Conservation (phyloP, 2,113 vertebrate genomes). For the Brachyhypopomus gauderio region DNA sequence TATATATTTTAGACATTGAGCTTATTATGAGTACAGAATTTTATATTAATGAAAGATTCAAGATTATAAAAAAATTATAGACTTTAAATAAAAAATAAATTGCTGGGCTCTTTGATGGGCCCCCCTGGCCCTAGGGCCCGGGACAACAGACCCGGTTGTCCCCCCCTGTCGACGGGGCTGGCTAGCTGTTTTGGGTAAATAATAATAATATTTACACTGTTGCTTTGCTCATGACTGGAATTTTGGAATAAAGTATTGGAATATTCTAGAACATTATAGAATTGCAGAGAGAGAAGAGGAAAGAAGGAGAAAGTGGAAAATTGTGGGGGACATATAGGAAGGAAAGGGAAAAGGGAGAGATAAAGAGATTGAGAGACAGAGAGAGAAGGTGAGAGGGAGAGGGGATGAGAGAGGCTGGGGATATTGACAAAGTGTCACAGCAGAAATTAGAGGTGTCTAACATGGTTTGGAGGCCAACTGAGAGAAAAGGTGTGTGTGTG, state of each 20-base stretch:
- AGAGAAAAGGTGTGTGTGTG: slow-evolving; percentile 1
- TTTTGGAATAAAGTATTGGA: background rate
- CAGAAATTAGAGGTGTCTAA: slow-evolving; percentile 50
- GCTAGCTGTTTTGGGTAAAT: too few species aligned
- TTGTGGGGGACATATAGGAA: background rate
- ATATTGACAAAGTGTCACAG: slow-evolving; percentile 52
- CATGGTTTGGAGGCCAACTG: slow-evolving; percentile 28
- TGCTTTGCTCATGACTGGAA: too few species aligned
- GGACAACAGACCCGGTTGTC: too few species aligned
- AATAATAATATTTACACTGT: too few species aligned
- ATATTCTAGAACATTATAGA: background rate
- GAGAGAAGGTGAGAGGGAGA: slow-evolving; percentile 4
- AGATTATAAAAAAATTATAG: too few species aligned
- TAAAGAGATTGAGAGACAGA: slow-evolving; percentile 7
- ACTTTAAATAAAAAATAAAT: too few species aligned
- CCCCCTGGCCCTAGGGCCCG: too few species aligned
- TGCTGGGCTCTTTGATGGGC: too few species aligned
- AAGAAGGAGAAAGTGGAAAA: background rate
- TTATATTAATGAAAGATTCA: too few species aligned
- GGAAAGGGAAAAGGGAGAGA: background rate
- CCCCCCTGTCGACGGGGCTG: too few species aligned
- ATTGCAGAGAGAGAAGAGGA: background rate
- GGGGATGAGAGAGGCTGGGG: background rate
- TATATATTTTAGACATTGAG: too few species aligned
- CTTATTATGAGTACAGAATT: too few species aligned